Conservation (phyloP, 2,113 vertebrate species). For the Crocuta crocuta region DNA sequence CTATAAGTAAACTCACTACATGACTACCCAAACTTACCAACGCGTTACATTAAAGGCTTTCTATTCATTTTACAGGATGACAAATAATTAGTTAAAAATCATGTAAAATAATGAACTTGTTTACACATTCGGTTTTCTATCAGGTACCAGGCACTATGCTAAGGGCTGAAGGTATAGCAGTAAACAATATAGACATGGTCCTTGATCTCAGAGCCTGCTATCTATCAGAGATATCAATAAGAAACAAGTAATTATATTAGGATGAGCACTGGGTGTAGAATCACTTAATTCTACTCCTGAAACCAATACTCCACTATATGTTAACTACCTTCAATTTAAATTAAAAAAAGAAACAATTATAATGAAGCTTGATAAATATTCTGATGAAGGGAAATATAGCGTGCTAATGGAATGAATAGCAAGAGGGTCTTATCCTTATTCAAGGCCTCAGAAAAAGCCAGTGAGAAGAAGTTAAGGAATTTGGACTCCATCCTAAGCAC, state of each 20-base stretch:
- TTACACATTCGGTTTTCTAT: not conserved
- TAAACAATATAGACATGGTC: not conserved
- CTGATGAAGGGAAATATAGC: not conserved
- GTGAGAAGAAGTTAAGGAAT: not conserved
- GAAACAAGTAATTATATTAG: not conserved
- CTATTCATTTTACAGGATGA: not conserved
- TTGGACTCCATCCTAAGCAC: not conserved
- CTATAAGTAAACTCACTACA: slow-evolving; percentile 33
- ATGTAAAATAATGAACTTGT: slow-evolving; percentile 30
- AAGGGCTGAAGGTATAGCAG: not conserved
- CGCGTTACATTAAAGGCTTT: not conserved
- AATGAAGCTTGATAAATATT: not conserved
- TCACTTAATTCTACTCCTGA: too few relatives aligned
- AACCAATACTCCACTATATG: too few relatives aligned
- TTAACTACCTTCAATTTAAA: too few relatives aligned
- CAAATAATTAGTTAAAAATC: not conserved
- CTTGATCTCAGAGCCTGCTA: not conserved
- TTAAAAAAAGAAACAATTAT: not conserved
- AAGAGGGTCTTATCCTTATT: not conserved
- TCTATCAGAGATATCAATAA: not conserved
- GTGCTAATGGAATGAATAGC: not conserved
- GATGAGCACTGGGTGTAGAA: too few relatives aligned
- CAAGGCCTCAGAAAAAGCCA: slow-evolving; percentile 9
- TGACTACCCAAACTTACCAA: not conserved
- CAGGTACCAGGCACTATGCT: not conserved